A percentile compares a stretch with the other conserved stretches of the same genome.
phyloP scores from a whole-genome alignment of 2,113 vertebrate genomes.

The Mugil cephalus region DNA sequence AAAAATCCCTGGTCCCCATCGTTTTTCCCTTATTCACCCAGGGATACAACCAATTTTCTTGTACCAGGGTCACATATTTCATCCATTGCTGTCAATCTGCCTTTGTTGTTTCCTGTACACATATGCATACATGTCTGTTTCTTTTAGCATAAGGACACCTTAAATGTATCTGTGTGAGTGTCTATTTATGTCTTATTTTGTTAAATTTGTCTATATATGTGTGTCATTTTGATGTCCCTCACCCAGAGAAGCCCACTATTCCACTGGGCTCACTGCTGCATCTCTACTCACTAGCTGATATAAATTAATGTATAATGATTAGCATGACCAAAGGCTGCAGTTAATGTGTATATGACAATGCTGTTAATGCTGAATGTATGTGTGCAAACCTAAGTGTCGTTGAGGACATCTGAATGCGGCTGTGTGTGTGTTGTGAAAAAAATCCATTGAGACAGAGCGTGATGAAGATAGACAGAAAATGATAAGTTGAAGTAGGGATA shows the following conservation, averaged over 20 bases:
- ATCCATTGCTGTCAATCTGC: conserved; percentile 31
- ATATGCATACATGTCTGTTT: conserved; percentile 5
- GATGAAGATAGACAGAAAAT: conserved; percentile 60
- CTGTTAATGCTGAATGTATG: neutral
- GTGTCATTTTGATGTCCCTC: conserved; percentile 24
- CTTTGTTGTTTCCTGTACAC: conserved; percentile 33
- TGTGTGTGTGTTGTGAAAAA: conserved; percentile 5
- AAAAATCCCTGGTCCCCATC: conserved; percentile 60
- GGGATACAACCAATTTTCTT: conserved; percentile 56
- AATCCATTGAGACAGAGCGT: conserved; percentile 23
- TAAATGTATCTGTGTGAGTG: neutral
- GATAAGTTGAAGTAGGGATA: conserved; percentile 56
- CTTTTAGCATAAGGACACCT: conserved; percentile 1
- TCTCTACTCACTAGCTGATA: conserved; percentile 36
- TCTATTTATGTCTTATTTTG: conserved; percentile 29
- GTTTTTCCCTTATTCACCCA: conserved; percentile 28
- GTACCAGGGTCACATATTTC: conserved; percentile 58
- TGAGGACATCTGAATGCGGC: neutral
- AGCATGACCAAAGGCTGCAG: conserved; percentile 26
- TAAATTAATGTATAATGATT: conserved; percentile 49
- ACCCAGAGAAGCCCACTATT: conserved; percentile 23
- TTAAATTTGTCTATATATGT: conserved; percentile 6
- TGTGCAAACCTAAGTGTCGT: conserved; percentile 14
- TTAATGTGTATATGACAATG: conserved; percentile 5
- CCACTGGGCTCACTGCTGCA: conserved; percentile 11